Conservation (phyloP, 1,140 invertebrate species). For the Bombus confusus region DNA sequence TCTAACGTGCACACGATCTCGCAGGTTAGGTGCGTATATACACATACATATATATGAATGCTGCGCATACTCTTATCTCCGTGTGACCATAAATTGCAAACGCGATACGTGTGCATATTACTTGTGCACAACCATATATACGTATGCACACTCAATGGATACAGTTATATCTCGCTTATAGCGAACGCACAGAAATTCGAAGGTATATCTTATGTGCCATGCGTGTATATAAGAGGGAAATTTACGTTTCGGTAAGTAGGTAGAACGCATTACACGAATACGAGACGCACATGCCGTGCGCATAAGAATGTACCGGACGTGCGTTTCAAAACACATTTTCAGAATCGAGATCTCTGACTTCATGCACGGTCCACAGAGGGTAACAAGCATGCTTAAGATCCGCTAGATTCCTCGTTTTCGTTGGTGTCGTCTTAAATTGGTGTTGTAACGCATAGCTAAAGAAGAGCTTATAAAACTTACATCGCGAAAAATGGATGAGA, state of each 20-base stretch:
- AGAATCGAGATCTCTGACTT: background rate
- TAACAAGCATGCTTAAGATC: background rate
- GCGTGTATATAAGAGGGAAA: constrained; percentile 23
- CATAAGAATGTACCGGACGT: constrained; percentile 17
- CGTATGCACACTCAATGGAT: constrained; percentile 5
- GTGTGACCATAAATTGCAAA: constrained; percentile 55
- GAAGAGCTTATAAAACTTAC: background rate
- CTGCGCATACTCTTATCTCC: constrained; percentile 35
- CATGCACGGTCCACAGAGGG: background rate
- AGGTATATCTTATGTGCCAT: constrained; percentile 18
- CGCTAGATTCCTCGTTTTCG: background rate
- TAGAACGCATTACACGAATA: constrained; percentile 26
- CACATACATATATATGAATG: constrained; percentile 3
- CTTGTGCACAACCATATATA: constrained; percentile 16
- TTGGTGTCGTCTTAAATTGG: background rate
- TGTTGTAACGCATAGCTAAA: too few species aligned
- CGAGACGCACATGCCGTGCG: constrained; percentile 29
- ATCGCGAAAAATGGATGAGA: background rate
- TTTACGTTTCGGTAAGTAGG: constrained; percentile 14
- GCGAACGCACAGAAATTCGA: constrained; percentile 39
- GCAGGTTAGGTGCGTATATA: background rate
- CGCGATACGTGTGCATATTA: constrained; percentile 38
- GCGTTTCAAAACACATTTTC: constrained; percentile 27
- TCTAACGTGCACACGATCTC: constrained; percentile 34
- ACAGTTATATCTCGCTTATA: constrained; percentile 9